Percentiles rank a stretch among this genome's conserved stretches.
These are phyloP conservation scores for Meloidogyne hapla DNA, from an alignment of 1,140 invertebrate species.

Conservation along the genomic window DNA sequence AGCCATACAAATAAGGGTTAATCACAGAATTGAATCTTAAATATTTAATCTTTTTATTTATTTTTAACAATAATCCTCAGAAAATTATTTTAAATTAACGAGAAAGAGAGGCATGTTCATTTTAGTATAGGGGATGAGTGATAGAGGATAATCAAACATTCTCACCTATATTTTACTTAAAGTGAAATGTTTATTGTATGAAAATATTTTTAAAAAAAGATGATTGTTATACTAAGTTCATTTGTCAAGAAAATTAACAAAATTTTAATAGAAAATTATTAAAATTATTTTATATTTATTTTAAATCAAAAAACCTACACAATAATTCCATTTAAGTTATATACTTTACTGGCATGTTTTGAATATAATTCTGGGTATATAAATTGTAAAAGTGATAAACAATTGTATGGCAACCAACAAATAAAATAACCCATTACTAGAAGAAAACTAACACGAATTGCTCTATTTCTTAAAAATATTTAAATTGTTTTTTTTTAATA, in stretches of 20 bases:
- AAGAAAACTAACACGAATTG: conserved; percentile 59
- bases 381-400: conserved; percentile 56
- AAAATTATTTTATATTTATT: too few relatives aligned
- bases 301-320: neutral
- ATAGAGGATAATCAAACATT: too few relatives aligned
- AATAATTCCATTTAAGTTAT: conserved; percentile 13
- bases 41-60: conserved; percentile 48
- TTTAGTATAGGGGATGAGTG: too few relatives aligned
- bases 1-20: conserved; percentile 61
- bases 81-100: too few relatives aligned
- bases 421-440: conserved; percentile 59
- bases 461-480: conserved; percentile 50
- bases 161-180: too few relatives aligned
- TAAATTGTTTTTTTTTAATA: too few relatives aligned
- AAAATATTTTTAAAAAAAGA: too few relatives aligned
- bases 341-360: conserved; percentile 56
- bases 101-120: too few relatives aligned
- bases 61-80: too few relatives aligned
- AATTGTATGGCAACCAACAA: conserved; percentile 63
- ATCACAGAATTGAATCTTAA: conserved; percentile 62
- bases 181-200: too few relatives aligned
- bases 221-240: too few relatives aligned
- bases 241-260: too few relatives aligned
- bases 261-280: conserved; percentile 1
- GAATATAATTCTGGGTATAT: conserved; percentile 57